Conservation (phyloP, 1,140 invertebrate genomes). For the Zaprionus kolodkinae region DNA sequence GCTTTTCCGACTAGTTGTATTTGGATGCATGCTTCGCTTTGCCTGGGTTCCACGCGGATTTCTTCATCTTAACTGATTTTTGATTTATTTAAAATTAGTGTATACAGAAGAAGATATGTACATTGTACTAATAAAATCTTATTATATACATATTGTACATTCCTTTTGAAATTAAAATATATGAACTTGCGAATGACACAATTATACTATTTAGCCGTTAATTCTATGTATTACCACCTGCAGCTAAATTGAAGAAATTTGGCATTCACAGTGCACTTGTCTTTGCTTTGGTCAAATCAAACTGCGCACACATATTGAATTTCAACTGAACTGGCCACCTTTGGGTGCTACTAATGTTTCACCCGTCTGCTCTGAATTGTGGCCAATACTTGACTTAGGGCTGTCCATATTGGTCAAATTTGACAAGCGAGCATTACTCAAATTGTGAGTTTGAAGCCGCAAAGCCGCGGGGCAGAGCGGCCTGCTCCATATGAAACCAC, state of each 20-base stretch:
- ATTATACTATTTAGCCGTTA: neutral
- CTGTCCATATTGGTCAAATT: constrained; percentile 69
- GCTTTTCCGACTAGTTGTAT: too few species aligned
- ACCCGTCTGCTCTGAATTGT: neutral
- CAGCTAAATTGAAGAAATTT: neutral
- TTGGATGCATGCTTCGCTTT: too few species aligned
- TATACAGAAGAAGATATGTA: too few species aligned
- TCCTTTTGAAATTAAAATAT: too few species aligned
- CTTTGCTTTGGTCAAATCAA: constrained; percentile 6
- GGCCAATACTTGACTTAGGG: constrained; percentile 73
- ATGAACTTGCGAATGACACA: neutral
- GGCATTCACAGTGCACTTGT: constrained; percentile 8
- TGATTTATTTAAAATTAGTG: too few species aligned
- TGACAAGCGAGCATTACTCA: constrained; percentile 75
- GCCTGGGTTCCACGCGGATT: too few species aligned
- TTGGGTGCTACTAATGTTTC: neutral
- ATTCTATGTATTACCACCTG: neutral
- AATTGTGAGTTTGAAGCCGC: constrained; percentile 49
- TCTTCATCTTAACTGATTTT: too few species aligned
- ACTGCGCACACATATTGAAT: constrained; percentile 7
- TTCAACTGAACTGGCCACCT: neutral
- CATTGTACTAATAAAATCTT: too few species aligned
- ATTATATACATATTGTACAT: too few species aligned
- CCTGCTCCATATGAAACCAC: constrained; percentile 5
- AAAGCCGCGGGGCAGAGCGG: constrained; percentile 8